Conservation (phyloP, 2,113 vertebrate genomes). For the Ictalurus furcatus region DNA sequence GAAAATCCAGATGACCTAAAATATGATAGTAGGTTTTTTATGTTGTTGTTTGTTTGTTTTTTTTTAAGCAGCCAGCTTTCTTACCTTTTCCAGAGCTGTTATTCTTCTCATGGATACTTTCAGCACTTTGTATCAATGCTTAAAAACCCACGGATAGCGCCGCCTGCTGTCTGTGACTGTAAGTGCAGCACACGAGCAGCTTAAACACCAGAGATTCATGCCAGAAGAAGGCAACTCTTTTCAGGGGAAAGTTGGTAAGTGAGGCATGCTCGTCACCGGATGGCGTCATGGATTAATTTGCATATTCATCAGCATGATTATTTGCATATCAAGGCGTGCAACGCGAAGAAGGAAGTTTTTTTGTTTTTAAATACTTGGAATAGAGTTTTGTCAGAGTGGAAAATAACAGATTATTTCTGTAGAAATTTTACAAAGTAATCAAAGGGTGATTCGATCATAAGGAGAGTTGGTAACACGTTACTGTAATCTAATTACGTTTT, state of each 20-base stretch:
- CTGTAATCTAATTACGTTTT: no score
- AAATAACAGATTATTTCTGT: neutral
- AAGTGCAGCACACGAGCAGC: neutral
- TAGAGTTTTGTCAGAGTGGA: neutral
- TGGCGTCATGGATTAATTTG: neutral
- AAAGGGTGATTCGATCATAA: no score
- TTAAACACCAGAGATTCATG: neutral
- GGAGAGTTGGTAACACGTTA: no score
- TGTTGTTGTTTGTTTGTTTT: neutral
- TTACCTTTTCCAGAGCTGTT: conserved; percentile 49
- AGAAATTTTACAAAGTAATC: no score
- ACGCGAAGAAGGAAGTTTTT: neutral
- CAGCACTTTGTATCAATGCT: conserved; percentile 38
- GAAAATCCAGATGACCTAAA: no score
- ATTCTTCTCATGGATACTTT: conserved; percentile 42
- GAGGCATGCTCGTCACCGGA: neutral
- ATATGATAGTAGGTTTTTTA: no score
- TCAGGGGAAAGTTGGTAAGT: neutral
- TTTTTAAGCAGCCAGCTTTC: neutral
- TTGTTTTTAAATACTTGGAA: neutral
- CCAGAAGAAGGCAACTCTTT: neutral
- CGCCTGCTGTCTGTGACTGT: neutral
- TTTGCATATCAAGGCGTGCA: neutral
- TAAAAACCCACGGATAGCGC: conserved; percentile 27
- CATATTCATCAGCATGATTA: neutral